Conservation (phyloP, 2,113 vertebrate species). For the Peucedramus taeniatus region DNA sequence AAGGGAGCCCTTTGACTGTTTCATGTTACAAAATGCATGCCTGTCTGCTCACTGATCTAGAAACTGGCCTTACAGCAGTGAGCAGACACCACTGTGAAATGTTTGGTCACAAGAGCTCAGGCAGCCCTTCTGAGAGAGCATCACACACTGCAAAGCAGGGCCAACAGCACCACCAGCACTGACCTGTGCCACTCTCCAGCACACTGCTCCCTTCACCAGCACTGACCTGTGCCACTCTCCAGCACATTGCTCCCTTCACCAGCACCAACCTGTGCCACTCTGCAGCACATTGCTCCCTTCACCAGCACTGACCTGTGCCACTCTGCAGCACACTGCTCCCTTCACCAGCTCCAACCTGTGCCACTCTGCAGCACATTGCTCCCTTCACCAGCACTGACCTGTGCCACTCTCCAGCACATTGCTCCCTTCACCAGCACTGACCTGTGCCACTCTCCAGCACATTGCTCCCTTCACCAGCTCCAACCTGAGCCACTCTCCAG, state of each 20-base stretch:
- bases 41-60: neutral
- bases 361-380: too few relatives aligned
- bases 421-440: too few relatives aligned
- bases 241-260: too few relatives aligned
- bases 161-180: neutral
- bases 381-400: too few relatives aligned
- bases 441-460: too few relatives aligned
- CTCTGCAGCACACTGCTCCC: neutral
- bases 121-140: neutral
- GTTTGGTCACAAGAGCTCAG: neutral
- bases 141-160: rapidly evolving
- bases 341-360: too few relatives aligned
- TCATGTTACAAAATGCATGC: neutral
- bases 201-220: neutral
- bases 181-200: too few relatives aligned
- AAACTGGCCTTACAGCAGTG: neutral
- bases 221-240: too few relatives aligned
- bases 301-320: neutral
- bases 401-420: too few relatives aligned
- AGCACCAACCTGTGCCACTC: neutral
- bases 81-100: neutral
- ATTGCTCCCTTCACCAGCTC: neutral
- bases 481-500: neutral
- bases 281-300: neutral
- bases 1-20: neutral